These are phyloP conservation scores for Amphilophus citrinellus DNA, from an alignment of 2,113 vertebrate species.

Conservation along the genomic window DNA sequence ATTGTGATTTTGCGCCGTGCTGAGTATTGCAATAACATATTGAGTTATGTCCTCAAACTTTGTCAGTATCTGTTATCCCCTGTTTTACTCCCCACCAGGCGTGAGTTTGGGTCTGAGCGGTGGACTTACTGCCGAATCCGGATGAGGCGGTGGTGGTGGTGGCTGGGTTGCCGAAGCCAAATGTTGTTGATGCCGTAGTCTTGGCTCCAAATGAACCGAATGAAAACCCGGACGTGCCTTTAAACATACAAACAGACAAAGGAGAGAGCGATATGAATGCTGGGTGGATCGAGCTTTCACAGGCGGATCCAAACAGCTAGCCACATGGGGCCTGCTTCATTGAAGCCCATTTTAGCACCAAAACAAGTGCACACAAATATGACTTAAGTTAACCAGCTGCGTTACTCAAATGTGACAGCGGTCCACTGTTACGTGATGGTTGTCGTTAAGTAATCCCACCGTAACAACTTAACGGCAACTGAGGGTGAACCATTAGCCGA, in stretches of 20 bases:
- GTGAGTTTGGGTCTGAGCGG: background rate
- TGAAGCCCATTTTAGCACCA: background rate
- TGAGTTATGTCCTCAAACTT: too few relatives aligned
- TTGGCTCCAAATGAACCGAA: conserved; percentile 85
- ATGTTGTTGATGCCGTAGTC: conserved; percentile 80
- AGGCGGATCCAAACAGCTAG: background rate
- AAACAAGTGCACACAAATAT: background rate
- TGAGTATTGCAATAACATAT: too few relatives aligned
- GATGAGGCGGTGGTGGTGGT: conserved; percentile 79
- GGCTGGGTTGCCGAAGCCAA: conserved; percentile 80
- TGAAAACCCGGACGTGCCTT: conserved; percentile 82
- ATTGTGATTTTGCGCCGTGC: too few relatives aligned
- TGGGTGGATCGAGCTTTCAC: background rate
- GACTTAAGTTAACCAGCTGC: background rate
- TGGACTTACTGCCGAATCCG: conserved; percentile 85
- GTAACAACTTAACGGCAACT: background rate
- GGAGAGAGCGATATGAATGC: conserved; percentile 26
- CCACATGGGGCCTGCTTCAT: background rate
- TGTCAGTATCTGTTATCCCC: too few relatives aligned
- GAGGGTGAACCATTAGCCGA: background rate
- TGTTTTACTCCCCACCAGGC: too few relatives aligned
- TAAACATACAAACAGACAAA: conserved; percentile 33
- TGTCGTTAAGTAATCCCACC: background rate
- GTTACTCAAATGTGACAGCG: background rate
- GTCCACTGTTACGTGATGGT: background rate